A percentile compares a stretch with the other conserved stretches of the same genome.
Conservation (phyloP, 2,113 vertebrate species). For the Herpailurus yagouaroundi region DNA sequence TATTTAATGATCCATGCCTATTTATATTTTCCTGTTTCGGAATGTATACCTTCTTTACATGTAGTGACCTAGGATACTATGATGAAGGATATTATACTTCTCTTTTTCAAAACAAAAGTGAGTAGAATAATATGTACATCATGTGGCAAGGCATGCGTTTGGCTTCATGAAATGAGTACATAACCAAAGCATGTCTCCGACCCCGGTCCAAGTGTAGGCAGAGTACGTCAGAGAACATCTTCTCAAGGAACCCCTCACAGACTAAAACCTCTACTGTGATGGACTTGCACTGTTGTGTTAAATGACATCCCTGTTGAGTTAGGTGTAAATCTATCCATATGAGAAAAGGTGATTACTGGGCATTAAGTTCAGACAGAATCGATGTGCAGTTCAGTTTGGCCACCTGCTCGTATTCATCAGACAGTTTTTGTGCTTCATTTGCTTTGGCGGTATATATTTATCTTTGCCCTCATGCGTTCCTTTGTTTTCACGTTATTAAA, state of each 20-base stretch:
- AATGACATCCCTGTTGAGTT: not conserved
- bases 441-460: not conserved
- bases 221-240: not conserved
- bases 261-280: not conserved
- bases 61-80: not conserved
- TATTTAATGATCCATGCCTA: not conserved
- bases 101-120: constrained; percentile 5
- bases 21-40: not conserved
- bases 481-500: not conserved
- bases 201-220: not conserved
- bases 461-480: not conserved
- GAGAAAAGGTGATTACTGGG: not conserved
- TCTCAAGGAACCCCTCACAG: not conserved
- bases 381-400: not conserved
- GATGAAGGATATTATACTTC: not conserved
- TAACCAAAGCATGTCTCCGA: not conserved
- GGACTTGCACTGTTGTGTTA: not conserved
- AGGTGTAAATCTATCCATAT: not conserved
- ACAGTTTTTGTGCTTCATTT: not conserved
- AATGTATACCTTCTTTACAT: not conserved
- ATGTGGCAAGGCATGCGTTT: not conserved
- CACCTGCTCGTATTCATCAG: not conserved
- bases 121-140: not conserved
- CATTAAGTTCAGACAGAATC: not conserved
- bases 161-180: not conserved